phyloP scores from a whole-genome alignment of 1,140 invertebrate genomes.

The Nomia melanderi region DNA sequence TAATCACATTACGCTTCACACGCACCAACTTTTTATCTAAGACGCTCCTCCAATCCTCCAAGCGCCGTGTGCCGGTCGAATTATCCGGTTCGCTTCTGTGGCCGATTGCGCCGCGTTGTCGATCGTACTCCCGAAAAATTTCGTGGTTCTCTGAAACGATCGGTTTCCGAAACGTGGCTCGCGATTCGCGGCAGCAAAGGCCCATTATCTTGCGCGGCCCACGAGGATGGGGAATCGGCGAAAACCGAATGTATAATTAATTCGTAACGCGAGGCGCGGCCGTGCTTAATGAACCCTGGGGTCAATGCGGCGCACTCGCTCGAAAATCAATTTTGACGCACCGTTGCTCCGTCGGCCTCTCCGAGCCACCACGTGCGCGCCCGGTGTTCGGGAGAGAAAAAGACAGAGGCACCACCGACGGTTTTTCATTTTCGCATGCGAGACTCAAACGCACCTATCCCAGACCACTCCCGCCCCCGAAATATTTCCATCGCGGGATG shows the following conservation, averaged over 20 bases:
- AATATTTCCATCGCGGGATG: not conserved
- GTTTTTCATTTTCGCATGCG: constrained; percentile 12
- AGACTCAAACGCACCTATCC: constrained; percentile 3
- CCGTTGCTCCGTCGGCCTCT: constrained; percentile 19
- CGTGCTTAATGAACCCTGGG: constrained; percentile 56
- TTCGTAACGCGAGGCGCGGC: constrained; percentile 41
- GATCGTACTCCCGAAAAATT: no score
- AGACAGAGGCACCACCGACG: not conserved
- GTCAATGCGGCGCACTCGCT: constrained; percentile 37
- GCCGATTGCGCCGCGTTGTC: no score
- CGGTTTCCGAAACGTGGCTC: no score
- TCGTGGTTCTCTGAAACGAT: no score
- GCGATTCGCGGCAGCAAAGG: constrained; percentile 18
- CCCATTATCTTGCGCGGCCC: constrained; percentile 26
- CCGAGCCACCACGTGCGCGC: not conserved
- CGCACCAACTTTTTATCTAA: not conserved
- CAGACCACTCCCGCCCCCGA: constrained; percentile 1
- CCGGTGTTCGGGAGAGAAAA: not conserved
- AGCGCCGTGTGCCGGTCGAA: not conserved
- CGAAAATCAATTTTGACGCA: constrained; percentile 58
- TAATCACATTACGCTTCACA: not conserved
- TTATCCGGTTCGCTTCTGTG: no score
- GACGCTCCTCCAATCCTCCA: not conserved
- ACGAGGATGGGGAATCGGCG: not conserved
- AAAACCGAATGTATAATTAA: constrained; percentile 58